A percentile compares a stretch with the other conserved stretches of the same genome.
These are phyloP conservation scores for Ichneumoninae sp. DNA, from an alignment of 2,888 invertebrate species.

Conservation along the genomic window DNA sequence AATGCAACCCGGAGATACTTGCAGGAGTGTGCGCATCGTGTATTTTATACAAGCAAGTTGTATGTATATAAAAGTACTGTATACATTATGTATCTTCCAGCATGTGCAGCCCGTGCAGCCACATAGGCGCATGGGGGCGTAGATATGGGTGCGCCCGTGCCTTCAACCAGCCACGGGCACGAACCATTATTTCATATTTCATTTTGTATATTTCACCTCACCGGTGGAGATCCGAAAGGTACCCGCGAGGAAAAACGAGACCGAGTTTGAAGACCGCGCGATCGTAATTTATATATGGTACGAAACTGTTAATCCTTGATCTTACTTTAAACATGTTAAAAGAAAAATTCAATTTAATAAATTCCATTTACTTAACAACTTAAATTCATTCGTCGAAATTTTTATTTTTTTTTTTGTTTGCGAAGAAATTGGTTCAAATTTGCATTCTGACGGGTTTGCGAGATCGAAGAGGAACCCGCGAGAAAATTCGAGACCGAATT, in stretches of 20 bases:
- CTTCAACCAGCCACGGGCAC: conserved; percentile 82
- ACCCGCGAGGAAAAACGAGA: conserved; percentile 54
- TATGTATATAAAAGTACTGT: conserved; percentile 47
- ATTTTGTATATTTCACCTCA: conserved; percentile 82
- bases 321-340: background rate
- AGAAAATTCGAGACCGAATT: conserved; percentile 45
- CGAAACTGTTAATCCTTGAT: conserved; percentile 8
- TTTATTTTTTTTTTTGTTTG: background rate
- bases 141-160: conserved; percentile 84
- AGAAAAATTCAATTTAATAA: background rate
- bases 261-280: conserved; percentile 45
- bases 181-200: conserved; percentile 84
- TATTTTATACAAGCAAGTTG: conserved; percentile 37
- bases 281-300: conserved; percentile 55
- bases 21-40: conserved; percentile 39
- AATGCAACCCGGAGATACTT: conserved; percentile 64
- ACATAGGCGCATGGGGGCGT: conserved; percentile 83
- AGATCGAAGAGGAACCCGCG: conserved; percentile 74
- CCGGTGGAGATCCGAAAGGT: conserved; percentile 76
- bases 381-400: background rate
- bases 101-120: conserved; percentile 71
- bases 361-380: background rate
- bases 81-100: conserved; percentile 68
- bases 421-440: too few species aligned
- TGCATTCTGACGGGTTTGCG: conserved; percentile 7